Evolutionary conservation across 2,113 vertebrate genomes (phyloP).

Genomic region (Pangasianodon hypophthalmus): DNA sequence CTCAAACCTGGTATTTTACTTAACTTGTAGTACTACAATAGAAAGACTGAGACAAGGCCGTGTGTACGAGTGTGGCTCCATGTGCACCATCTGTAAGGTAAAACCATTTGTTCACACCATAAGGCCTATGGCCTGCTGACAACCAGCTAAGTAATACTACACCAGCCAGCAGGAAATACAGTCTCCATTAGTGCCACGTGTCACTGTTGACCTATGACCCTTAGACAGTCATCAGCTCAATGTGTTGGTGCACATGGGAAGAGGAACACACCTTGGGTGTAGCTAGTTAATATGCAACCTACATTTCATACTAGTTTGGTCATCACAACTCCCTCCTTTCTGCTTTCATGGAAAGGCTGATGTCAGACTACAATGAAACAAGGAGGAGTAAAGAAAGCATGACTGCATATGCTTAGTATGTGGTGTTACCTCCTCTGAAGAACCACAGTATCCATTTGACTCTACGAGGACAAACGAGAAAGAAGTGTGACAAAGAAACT

Average conservation of each 20-base stretch:
- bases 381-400: neutral
- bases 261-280: neutral
- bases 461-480: neutral
- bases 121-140: conserved; percentile 46
- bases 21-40: neutral
- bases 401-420: conserved; percentile 12
- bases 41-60: neutral
- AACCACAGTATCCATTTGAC: neutral
- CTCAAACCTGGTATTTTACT: neutral
- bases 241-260: conserved; percentile 1
- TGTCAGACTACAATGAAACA: conserved; percentile 3
- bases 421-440: neutral
- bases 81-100: conserved; percentile 15
- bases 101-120: conserved; percentile 30
- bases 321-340: neutral
- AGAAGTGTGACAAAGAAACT: neutral
- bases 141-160: conserved; percentile 55
- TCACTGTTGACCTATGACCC: conserved; percentile 56
- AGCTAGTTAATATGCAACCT: conserved; percentile 1
- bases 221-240: neutral
- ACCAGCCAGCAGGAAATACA: conserved; percentile 40
- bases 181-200: conserved; percentile 46
- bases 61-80: neutral
- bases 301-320: neutral
- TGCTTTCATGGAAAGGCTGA: neutral